These are phyloP conservation scores for Lithophane leautieri DNA, from an alignment of 2,888 invertebrate species.

Conservation along the genomic window DNA sequence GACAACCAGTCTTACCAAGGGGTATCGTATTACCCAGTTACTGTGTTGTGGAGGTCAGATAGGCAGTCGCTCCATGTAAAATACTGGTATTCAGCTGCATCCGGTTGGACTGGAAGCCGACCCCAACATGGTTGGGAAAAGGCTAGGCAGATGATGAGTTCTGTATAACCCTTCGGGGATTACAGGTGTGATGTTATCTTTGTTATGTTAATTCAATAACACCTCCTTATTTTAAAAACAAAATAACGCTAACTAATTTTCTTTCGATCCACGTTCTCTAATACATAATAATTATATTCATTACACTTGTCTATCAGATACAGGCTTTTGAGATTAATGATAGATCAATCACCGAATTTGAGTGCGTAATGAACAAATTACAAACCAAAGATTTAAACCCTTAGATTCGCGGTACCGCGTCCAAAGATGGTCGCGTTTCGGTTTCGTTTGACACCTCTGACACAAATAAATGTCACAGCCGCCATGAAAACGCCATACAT, in stretches of 20 bases:
- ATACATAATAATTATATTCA: constrained; percentile 18
- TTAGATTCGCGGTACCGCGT: neutral
- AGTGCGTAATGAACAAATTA: constrained; percentile 42
- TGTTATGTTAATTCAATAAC: neutral
- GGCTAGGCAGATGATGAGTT: too few relatives aligned
- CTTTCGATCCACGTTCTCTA: constrained; percentile 4
- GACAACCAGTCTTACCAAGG: too few relatives aligned
- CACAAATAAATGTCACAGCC: neutral
- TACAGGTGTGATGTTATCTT: neutral
- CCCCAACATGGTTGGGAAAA: too few relatives aligned
- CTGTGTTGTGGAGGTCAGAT: too few relatives aligned
- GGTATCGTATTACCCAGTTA: too few relatives aligned
- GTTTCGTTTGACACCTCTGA: neutral
- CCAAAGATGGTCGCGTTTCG: too few relatives aligned
- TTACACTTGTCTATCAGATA: constrained; percentile 35
- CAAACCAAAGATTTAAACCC: neutral
- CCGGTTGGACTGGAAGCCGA: too few relatives aligned
- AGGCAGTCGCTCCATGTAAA: too few relatives aligned
- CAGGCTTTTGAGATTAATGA: constrained; percentile 55
- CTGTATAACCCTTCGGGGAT: neutral
- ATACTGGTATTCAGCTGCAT: too few relatives aligned
- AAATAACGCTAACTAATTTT: neutral
- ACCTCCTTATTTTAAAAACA: neutral
- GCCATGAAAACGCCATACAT: neutral
- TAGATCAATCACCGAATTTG: constrained; percentile 57